These are phyloP conservation scores for Aphelinus atriplicis DNA, from an alignment of 1,140 invertebrate species.

Conservation along the genomic window DNA sequence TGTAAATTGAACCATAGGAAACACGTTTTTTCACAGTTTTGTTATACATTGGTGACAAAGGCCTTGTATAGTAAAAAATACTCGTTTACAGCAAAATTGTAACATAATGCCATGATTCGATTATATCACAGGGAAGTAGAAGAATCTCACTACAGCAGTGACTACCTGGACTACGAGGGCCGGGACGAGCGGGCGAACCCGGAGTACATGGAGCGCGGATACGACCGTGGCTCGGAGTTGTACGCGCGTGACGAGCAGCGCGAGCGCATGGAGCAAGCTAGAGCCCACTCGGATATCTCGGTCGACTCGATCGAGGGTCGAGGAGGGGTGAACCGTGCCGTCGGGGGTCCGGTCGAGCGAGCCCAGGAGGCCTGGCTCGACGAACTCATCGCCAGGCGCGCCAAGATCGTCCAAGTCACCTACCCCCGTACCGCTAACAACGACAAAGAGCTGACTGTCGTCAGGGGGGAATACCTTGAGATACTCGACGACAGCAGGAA, in stretches of 20 bases:
- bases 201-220: conserved; percentile 67
- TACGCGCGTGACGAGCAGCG: conserved; percentile 51
- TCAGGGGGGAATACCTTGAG: conserved; percentile 94
- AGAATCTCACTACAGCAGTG: conserved; percentile 70
- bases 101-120: no score
- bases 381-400: conserved; percentile 77
- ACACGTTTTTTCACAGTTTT: background rate
- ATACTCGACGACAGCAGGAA: conserved; percentile 94
- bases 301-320: conserved; percentile 78
- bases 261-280: conserved; percentile 55
- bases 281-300: conserved; percentile 78
- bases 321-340: conserved; percentile 41
- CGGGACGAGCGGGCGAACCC: conserved; percentile 60
- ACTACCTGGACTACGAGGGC: conserved; percentile 71
- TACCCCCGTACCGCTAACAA: conserved; percentile 97
- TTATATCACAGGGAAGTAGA: conserved; percentile 56
- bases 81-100: no score
- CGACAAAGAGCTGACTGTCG: conserved; percentile 96
- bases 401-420: conserved; percentile 90
- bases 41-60: no score
- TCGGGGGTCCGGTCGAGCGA: conserved; percentile 58
- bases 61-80: no score
- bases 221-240: conserved; percentile 60
- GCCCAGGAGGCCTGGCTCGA: conserved; percentile 77
- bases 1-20: background rate